phyloP scores from a whole-genome alignment of 2,113 vertebrate genomes.

The Irena cyanogastra region DNA sequence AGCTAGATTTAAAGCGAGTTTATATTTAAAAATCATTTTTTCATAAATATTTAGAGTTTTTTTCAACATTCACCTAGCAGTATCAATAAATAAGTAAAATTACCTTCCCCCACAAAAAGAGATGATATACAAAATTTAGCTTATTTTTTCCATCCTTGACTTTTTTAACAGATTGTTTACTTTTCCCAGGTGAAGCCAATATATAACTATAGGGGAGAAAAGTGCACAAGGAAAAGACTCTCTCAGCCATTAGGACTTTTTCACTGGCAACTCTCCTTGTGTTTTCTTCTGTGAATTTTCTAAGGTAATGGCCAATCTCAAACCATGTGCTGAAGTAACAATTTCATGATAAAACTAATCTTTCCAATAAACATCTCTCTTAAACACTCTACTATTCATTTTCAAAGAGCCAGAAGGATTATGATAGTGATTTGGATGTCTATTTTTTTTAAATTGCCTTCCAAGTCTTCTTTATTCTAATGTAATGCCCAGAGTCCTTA shows the following conservation, averaged over 20 bases:
- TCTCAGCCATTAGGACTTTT: background rate
- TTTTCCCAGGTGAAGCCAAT: background rate
- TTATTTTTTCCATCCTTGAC: background rate
- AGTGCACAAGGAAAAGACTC: background rate
- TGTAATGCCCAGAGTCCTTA: background rate
- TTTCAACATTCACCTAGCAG: background rate
- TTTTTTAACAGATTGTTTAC: background rate
- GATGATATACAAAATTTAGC: background rate
- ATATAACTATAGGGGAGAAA: background rate
- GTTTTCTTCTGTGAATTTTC: conserved; percentile 16
- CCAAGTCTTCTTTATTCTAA: conserved; percentile 23
- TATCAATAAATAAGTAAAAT: background rate
- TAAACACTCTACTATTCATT: conserved; percentile 36
- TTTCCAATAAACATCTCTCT: conserved; percentile 27
- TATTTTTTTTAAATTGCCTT: conserved; percentile 31
- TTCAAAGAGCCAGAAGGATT: conserved; percentile 23
- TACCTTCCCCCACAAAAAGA: background rate
- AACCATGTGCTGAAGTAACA: conserved; percentile 9
- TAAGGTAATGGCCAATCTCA: conserved; percentile 15
- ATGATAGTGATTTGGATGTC: background rate
- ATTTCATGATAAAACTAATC: conserved; percentile 37
- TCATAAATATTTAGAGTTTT: background rate
- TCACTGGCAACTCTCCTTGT: background rate
- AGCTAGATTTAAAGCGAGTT: background rate
- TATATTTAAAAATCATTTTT: background rate